Conservation (phyloP, 2,797 vertebrate species). For the Gobio occitaniae region DNA sequence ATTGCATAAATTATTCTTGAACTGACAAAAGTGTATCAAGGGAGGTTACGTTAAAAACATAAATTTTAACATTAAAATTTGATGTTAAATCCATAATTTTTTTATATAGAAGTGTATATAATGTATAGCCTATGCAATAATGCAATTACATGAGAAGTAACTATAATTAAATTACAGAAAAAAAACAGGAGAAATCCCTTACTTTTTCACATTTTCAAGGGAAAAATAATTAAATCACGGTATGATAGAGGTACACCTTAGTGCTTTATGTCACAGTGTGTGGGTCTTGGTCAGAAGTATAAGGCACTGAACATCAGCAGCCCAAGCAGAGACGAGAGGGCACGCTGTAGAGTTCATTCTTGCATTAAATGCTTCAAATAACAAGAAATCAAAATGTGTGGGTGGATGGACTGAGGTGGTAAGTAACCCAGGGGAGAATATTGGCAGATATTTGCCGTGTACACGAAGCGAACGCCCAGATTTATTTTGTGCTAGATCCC, state of each 20-base stretch:
- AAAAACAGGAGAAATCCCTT: no score
- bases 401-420: slow-evolving; percentile 41
- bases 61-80: no score
- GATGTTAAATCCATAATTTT: background rate
- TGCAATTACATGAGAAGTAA: background rate
- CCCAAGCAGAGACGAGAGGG: slow-evolving; percentile 3
- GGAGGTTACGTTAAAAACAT: background rate
- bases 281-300: slow-evolving; percentile 2
- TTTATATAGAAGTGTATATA: background rate
- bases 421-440: slow-evolving; percentile 43
- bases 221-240: no score
- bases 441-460: slow-evolving; percentile 20
- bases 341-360: slow-evolving; percentile 18
- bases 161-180: no score
- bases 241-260: slow-evolving; percentile 1
- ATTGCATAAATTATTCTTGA: background rate
- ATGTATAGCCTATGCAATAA: background rate
- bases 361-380: slow-evolving; percentile 44
- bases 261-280: slow-evolving; percentile 11
- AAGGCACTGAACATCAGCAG: background rate
- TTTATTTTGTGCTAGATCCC: slow-evolving; percentile 40
- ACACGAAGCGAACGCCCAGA: slow-evolving; percentile 36
- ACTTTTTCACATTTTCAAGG: no score
- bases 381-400: slow-evolving; percentile 36
- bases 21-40: background rate